Evolutionary conservation across 2,113 vertebrate genomes (phyloP), one percentile per base, ranked within the genome.

Genomic region (Rynchops niger): DNA sequence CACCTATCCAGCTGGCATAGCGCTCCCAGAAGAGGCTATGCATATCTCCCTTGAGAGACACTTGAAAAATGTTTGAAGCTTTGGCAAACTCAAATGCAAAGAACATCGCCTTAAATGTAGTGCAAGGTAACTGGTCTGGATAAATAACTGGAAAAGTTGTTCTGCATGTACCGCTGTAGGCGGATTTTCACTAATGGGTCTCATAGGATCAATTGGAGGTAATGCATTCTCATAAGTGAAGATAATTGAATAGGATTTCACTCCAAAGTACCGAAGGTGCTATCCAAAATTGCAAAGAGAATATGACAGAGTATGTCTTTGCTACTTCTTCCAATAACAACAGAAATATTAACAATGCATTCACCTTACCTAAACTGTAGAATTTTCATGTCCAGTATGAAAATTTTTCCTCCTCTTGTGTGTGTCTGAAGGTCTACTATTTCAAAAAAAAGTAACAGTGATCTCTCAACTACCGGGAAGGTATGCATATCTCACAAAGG

Each of bases 1-100:
- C 94, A 95, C 72, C 91, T 76, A 92, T 95, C 87, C 95, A 96
- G 81, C 95, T 96, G 95, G 86, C 61, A 2, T 27, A 10, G 34
- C 56, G 76, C 50, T 96, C 40, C 32, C 63, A 67, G 55, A 71
- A 72, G 43, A 74, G 69, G 52, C 77, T 81, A 2, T 53, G 36
- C 56, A 49, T 93, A 93, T 82, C 29, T 87, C 86, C 62, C 66
- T 74, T 59, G 77, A 71, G 77, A 74, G 38, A 43, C 88, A 19
- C 36, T 61, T 69, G 29, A 1, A 56, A 59, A 82, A 58, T 18
- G 74, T 62, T 82, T 27, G 59, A 90, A 93, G 88, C 55, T 67
- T 58, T 90, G 65, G 26, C 55, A 88, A 90, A 56, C 27, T 81
- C 42, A 29, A 5, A 67, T 47, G 82, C 47, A 55, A 74, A 86